Conservation (phyloP, 2,797 vertebrate species). For the Phrynocephalus forsythii region DNA sequence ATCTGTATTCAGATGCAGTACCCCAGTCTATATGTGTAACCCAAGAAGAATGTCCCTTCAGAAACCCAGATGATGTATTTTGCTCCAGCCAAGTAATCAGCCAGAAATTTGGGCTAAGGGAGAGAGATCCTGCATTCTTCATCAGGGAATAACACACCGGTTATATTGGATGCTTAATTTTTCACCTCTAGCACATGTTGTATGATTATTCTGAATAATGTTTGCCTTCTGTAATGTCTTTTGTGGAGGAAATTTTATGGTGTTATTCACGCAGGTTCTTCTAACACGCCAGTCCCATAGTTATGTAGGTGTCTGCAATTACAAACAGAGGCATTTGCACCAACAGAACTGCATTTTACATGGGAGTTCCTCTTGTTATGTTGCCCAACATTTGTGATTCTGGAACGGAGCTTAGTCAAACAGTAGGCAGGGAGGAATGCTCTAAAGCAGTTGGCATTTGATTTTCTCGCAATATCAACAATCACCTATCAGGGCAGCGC, state of each 20-base stretch:
- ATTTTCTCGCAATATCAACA: too few relatives aligned
- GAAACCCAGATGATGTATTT: constrained; percentile 39
- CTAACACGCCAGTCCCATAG: neutral
- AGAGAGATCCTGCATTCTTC: neutral
- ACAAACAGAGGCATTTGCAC: neutral
- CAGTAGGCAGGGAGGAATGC: neutral
- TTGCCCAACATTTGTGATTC: neutral
- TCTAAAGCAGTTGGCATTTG: neutral
- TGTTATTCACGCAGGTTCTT: constrained; percentile 15
- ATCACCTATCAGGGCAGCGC: too few relatives aligned
- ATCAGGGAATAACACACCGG: constrained; percentile 5
- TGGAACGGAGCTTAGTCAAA: neutral
- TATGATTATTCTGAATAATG: constrained; percentile 43
- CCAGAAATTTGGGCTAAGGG: constrained; percentile 32
- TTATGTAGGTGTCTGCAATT: neutral
- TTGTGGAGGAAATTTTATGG: constrained; percentile 8
- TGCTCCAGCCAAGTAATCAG: neutral
- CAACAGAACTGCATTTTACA: neutral
- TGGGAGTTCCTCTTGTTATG: neutral
- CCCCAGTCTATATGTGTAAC: constrained; percentile 34
- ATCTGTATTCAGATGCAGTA: constrained; percentile 44
- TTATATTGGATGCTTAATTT: constrained; percentile 34
- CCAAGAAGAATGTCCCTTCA: constrained; percentile 11
- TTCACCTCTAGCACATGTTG: constrained; percentile 25
- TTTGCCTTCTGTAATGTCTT: constrained; percentile 20